A percentile compares a stretch with the other conserved stretches of the same genome.
These are phyloP conservation scores for Rhimphoctona megacephalus DNA, from an alignment of 2,888 invertebrate species.

Conservation along the genomic window DNA sequence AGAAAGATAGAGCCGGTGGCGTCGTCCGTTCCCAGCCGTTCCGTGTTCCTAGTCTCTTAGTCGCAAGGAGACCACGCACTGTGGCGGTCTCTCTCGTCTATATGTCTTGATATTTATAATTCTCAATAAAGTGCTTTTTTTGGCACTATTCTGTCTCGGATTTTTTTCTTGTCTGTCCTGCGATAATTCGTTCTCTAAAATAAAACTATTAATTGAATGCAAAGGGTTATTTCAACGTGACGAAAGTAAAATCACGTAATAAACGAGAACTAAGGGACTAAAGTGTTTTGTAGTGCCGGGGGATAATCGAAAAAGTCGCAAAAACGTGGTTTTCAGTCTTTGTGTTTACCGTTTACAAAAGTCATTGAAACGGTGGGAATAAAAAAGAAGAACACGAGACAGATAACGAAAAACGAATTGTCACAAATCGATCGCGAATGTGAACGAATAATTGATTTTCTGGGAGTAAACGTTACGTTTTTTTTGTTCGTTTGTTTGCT, in stretches of 20 bases:
- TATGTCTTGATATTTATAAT: conserved; percentile 36
- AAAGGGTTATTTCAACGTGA: not conserved
- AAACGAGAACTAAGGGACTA: not conserved
- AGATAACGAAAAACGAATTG: not conserved
- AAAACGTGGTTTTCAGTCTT: conserved; percentile 31
- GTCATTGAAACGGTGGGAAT: not conserved
- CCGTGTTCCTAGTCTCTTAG: conserved; percentile 55
- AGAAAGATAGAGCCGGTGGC: conserved; percentile 70
- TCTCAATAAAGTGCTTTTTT: conserved; percentile 33
- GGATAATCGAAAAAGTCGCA: not conserved
- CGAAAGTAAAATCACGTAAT: not conserved
- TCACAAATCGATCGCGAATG: not conserved
- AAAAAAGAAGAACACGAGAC: not conserved
- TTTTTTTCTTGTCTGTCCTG: not conserved
- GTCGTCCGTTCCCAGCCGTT: conserved; percentile 64
- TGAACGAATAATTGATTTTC: conserved; percentile 9
- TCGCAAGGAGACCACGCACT: conserved; percentile 69
- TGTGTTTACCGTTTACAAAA: conserved; percentile 3
- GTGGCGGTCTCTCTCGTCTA: conserved; percentile 67
- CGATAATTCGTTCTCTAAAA: not conserved
- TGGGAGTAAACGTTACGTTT: not conserved
- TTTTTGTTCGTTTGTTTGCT: conserved; percentile 16
- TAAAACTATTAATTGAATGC: not conserved
- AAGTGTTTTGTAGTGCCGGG: not conserved
- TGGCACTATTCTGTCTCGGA: not conserved